Evolutionary conservation across 2,113 vertebrate genomes (phyloP), one percentile per base, ranked within the genome.

Genomic region (Cebus imitator): DNA sequence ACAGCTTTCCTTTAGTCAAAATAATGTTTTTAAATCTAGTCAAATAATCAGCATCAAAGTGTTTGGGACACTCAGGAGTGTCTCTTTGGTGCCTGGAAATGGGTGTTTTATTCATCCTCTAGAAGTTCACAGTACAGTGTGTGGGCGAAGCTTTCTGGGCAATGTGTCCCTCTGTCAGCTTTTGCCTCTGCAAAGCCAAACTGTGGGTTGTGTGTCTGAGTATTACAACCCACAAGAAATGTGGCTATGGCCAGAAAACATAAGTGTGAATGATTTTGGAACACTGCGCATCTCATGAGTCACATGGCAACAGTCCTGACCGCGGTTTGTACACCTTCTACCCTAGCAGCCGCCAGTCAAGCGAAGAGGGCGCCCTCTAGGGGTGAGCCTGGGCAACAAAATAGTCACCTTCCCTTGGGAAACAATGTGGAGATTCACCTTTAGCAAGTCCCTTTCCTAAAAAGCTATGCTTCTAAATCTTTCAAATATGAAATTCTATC

Each of bases 221-320:
- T 52, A 98, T 58, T 96, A 57, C 90, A 95, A 88, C 91, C 95
- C 80, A 97, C 93, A 83, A 87, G 92, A 94, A 94, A 96, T 40
- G 79, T 97, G 95, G 87, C 66, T 55, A 93, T 96, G 70, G 86
- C 89, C 95, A 95, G 35, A 90, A 83, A 93, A 95, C 96, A 90
- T 16, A 93, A 92, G 75, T 78, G 50, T 75, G 84, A 81, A 55
- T 40, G 50, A 64, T 87, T 81, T 48, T 0, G n/a, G 55, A 95
- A 93, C 40, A 64, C 10, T 68, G 35, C 57, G 7, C 35, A n/a
- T 27, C 37, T 75, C 72, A 6, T 20, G 68, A 96, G 52, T 92
- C 95, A 81, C 75, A 8, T 6, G 45, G 21, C 16, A 21, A 58
- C 72, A 27, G 13, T 40, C 43, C 58, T 8, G n/a, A 64, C 58